A percentile compares a stretch with the other conserved stretches of the same genome.
phyloP scores from a whole-genome alignment of 2,888 invertebrate genomes.

The Malthinus flaveolus region DNA sequence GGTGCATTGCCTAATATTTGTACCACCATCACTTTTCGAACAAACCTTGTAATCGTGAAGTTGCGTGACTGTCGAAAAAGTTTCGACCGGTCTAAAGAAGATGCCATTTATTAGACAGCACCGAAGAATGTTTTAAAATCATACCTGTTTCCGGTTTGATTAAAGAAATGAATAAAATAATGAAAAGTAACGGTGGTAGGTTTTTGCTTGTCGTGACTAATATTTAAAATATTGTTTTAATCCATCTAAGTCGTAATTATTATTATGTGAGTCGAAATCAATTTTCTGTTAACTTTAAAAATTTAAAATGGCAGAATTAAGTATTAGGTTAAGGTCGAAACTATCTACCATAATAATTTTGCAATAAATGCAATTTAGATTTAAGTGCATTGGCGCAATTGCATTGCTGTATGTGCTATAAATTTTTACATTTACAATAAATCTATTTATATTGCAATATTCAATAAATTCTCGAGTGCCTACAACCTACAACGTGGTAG shows the following conservation, averaged over 20 bases:
- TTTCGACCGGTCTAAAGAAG: slow-evolving; percentile 9
- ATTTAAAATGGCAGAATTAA: background rate
- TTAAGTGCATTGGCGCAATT: slow-evolving; percentile 3
- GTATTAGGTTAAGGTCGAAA: slow-evolving; percentile 2
- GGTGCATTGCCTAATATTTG: background rate
- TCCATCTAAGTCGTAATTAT: background rate
- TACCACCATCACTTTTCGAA: background rate
- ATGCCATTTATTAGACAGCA: slow-evolving; percentile 17
- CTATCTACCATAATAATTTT: background rate
- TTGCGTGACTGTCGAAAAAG: slow-evolving; percentile 14
- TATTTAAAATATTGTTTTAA: background rate
- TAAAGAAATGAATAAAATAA: slow-evolving; percentile 5
- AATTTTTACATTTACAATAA: slow-evolving; percentile 1
- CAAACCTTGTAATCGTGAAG: slow-evolving; percentile 9
- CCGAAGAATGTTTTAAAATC: slow-evolving; percentile 20
- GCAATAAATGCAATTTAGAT: slow-evolving; percentile 4
- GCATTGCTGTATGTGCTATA: background rate
- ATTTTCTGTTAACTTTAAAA: background rate
- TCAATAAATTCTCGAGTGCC: background rate
- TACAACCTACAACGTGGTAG: background rate
- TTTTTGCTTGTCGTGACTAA: slow-evolving; percentile 14
- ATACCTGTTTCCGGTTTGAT: slow-evolving; percentile 19
- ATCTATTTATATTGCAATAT: slow-evolving; percentile 5
- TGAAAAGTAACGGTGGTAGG: slow-evolving; percentile 5
- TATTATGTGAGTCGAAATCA: background rate